Evolutionary conservation across 2,113 vertebrate genomes (phyloP).

Genomic region (Manacus vitellinus): DNA sequence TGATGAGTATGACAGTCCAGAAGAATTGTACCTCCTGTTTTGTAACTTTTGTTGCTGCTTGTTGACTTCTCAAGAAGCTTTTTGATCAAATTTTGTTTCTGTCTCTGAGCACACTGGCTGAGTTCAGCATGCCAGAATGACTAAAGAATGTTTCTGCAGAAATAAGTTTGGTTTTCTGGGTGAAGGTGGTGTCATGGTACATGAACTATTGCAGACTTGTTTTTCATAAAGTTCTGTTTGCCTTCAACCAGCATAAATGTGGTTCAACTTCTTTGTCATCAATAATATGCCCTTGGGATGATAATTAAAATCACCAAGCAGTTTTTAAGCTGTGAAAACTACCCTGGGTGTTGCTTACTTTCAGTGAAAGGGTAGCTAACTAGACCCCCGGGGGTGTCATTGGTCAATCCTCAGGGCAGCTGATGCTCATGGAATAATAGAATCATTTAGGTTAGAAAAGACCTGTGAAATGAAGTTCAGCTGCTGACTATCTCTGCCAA

Average conservation of each 20-base stretch:
- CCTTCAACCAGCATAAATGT: background rate
- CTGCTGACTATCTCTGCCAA: background rate
- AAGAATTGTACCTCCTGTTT: background rate
- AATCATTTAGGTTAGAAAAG: background rate
- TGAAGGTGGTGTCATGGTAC: rapidly evolving
- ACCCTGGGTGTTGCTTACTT: background rate
- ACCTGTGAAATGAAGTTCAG: background rate
- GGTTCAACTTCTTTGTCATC: background rate
- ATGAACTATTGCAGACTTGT: background rate
- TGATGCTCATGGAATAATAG: background rate
- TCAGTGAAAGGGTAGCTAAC: background rate
- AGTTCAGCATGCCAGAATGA: background rate
- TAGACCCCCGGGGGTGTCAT: background rate
- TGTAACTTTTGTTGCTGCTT: background rate
- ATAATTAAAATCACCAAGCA: background rate
- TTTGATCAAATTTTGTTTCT: background rate
- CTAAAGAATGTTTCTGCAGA: background rate
- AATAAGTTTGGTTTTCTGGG: background rate
- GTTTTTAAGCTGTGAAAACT: background rate
- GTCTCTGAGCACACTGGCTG: background rate
- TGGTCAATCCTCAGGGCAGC: background rate
- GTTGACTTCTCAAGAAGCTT: background rate
- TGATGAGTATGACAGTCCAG: background rate
- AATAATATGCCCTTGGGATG: background rate
- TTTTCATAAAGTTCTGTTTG: background rate